phyloP scores from a whole-genome alignment of 2,888 invertebrate genomes.

The Harmothoe impar region DNA sequence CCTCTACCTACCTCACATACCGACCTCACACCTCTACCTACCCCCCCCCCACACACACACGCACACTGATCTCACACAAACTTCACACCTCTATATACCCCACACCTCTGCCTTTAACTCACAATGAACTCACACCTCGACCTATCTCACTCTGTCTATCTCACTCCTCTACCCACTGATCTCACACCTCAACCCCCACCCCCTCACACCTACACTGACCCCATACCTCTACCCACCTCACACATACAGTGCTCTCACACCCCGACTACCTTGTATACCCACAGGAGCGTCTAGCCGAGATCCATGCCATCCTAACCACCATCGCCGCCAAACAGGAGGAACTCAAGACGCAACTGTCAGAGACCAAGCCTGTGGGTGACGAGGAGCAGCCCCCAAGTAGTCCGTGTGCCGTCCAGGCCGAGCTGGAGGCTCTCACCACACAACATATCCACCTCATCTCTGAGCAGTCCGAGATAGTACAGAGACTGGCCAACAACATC shows the following conservation, averaged over 20 bases:
- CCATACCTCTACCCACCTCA: no score
- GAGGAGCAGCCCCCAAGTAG: conserved; percentile 78
- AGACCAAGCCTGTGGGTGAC: conserved; percentile 72
- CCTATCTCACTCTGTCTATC: no score
- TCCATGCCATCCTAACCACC: conserved; percentile 84
- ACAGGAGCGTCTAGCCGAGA: conserved; percentile 84
- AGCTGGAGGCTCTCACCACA: conserved; percentile 82
- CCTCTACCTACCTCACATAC: no score
- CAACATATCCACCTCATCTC: conserved; percentile 83
- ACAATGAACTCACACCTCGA: no score
- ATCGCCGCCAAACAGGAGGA: conserved; percentile 83
- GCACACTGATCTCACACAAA: no score
- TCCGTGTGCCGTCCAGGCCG: conserved; percentile 81
- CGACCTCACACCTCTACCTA: no score
- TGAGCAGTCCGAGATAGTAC: conserved; percentile 83
- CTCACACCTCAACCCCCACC: no score
- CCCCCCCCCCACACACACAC: no score
- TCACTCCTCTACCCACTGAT: no score
- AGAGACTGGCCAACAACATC: conserved; percentile 51
- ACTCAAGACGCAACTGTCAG: conserved; percentile 82
- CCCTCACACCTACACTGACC: no score
- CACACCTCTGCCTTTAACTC: no score
- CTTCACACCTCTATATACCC: no score
- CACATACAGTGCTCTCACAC: neutral
- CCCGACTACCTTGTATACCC: neutral